These are phyloP conservation scores for Epistrophe grossulariae DNA, from an alignment of 2,888 invertebrate species.

Conservation along the genomic window DNA sequence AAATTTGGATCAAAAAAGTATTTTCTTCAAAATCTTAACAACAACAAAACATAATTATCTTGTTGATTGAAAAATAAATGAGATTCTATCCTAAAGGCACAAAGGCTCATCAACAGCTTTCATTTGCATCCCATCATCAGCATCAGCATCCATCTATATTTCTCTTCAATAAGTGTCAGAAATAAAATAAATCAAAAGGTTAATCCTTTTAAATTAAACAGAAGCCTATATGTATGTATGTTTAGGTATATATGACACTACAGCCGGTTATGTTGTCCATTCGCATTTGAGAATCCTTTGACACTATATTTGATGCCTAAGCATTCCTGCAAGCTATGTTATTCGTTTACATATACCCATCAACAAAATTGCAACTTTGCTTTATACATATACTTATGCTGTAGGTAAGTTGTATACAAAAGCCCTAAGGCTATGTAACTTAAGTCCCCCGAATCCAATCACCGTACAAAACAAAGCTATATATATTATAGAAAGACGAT, in stretches of 20 bases:
- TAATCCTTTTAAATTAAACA: constrained; percentile 62
- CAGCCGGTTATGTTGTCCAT: constrained; percentile 19
- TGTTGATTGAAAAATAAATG: constrained; percentile 45
- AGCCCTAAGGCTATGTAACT: constrained; percentile 43
- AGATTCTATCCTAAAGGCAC: constrained; percentile 31
- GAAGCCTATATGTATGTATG: constrained; percentile 19
- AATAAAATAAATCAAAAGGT: constrained; percentile 60
- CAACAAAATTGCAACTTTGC: constrained; percentile 59
- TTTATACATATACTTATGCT: not conserved
- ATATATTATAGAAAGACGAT: too few relatives aligned
- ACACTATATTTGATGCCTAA: constrained; percentile 38
- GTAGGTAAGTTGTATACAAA: constrained; percentile 11
- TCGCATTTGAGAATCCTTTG: constrained; percentile 25
- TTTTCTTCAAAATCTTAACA: not conserved
- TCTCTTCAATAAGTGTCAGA: constrained; percentile 33
- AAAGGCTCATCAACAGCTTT: constrained; percentile 32
- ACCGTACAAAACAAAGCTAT: constrained; percentile 53
- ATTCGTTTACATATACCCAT: constrained; percentile 50
- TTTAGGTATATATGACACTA: not conserved
- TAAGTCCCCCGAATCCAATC: constrained; percentile 67
- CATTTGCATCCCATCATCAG: constrained; percentile 36
- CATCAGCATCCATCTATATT: constrained; percentile 15
- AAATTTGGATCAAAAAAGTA: too few relatives aligned
- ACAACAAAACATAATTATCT: constrained; percentile 31
- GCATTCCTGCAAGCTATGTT: constrained; percentile 49